Conservation (phyloP, 2,113 vertebrate genomes). For the Chionodraco myersi region DNA sequence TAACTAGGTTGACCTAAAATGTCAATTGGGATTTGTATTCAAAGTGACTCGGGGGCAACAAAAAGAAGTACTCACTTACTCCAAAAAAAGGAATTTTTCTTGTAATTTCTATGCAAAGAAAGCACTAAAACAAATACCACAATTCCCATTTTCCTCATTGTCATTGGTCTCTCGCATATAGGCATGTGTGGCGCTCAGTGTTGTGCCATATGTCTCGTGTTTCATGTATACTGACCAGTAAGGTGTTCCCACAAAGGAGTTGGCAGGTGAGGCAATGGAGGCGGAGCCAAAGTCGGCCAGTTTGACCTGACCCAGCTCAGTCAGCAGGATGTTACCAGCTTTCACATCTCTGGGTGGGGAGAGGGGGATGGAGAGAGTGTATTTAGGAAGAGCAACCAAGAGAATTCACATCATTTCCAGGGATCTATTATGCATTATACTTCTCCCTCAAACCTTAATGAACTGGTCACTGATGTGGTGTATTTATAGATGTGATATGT, state of each 20-base stretch:
- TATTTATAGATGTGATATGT: slow-evolving; percentile 1
- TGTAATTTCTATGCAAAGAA: background rate
- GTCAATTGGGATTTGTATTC: background rate
- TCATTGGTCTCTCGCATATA: background rate
- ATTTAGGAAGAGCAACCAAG: background rate
- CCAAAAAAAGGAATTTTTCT: background rate
- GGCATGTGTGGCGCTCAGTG: background rate
- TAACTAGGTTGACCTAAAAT: too few relatives aligned
- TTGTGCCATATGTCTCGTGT: background rate
- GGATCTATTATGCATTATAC: background rate
- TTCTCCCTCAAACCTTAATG: background rate
- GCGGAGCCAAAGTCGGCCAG: slow-evolving; percentile 99
- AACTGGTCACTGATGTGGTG: background rate
- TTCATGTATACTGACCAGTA: slow-evolving; percentile 89
- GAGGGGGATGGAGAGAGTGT: background rate
- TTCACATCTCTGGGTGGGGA: slow-evolving; percentile 92
- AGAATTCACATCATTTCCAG: background rate
- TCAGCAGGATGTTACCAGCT: slow-evolving; percentile 99
- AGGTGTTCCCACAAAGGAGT: slow-evolving; percentile 98
- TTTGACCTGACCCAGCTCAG: slow-evolving; percentile 98
- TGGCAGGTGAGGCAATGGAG: slow-evolving; percentile 96
- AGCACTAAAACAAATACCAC: background rate
- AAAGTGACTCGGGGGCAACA: background rate
- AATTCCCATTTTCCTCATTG: background rate
- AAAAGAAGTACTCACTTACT: background rate